Evolutionary conservation across 92 coral and sea anemone species (phyloP).

Genomic region (Scolanthus callimorphus): DNA sequence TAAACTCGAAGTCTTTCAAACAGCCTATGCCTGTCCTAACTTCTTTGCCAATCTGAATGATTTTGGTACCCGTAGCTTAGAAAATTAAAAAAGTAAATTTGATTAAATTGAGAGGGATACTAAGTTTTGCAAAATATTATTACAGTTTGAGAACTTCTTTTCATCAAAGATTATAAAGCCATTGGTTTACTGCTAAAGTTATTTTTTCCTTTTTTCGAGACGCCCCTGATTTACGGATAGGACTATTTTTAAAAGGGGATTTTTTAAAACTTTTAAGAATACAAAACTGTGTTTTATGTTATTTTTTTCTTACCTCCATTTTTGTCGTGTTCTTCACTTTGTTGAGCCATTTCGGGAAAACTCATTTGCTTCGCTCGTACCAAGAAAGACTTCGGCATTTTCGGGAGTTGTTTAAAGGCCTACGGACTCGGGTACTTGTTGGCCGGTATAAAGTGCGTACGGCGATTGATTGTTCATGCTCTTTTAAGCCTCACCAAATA

Average conservation of each 20-base stretch:
- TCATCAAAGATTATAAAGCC: background rate
- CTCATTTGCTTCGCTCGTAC: slow-evolving; percentile 56
- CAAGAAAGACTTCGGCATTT: slow-evolving; percentile 85
- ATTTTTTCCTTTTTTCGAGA: background rate
- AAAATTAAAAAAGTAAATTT: no score
- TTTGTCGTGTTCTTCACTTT: slow-evolving; percentile 28
- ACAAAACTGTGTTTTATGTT: background rate
- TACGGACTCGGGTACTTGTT: no score
- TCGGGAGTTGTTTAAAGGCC: no score
- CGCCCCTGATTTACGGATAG: no score
- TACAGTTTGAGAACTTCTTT: background rate
- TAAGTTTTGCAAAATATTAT: no score
- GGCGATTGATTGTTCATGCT: slow-evolving; percentile 14
- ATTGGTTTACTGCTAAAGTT: background rate
- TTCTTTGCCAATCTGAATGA: no score
- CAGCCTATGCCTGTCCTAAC: no score
- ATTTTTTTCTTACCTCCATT: background rate
- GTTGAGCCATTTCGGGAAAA: slow-evolving; percentile 5
- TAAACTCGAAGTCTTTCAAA: no score
- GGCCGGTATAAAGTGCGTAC: no score
- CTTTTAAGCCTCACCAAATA: slow-evolving; percentile 64
- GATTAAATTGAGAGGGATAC: no score
- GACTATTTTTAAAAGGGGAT: background rate
- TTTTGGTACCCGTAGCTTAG: no score
- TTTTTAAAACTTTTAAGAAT: no score